phyloP scores from a whole-genome alignment of 2,113 vertebrate genomes.

The Microtus oregoni region DNA sequence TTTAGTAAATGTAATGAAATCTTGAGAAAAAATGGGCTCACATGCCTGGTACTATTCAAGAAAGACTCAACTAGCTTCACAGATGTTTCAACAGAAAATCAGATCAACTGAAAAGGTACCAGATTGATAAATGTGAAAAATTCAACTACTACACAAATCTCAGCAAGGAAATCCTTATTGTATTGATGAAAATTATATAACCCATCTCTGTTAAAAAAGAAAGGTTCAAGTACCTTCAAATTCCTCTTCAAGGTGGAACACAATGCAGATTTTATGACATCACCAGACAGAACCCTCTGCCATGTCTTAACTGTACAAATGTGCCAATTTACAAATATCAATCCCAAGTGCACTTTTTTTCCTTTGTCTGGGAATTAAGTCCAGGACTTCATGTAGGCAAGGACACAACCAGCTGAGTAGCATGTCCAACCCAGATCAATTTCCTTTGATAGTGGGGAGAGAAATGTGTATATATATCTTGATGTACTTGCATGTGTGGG shows the following conservation, averaged over 20 bases:
- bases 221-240: neutral
- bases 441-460: neutral
- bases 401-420: neutral
- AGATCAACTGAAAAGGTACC: slow-evolving; percentile 12
- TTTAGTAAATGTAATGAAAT: slow-evolving; percentile 2
- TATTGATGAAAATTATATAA: slow-evolving; percentile 21
- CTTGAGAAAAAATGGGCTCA: neutral
- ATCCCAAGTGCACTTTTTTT: neutral
- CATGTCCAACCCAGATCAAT: neutral
- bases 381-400: neutral
- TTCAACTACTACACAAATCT: neutral
- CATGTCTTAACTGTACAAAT: neutral
- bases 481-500: too few species aligned
- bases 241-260: slow-evolving; percentile 32
- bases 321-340: neutral
- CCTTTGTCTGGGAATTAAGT: neutral
- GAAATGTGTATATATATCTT: neutral
- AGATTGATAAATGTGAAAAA: neutral
- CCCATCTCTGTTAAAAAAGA: neutral
- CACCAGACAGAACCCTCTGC: neutral
- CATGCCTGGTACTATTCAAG: neutral
- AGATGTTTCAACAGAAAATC: neutral
- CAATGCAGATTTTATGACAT: neutral
- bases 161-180: neutral
- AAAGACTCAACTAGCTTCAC: slow-evolving; percentile 5